Conservation (phyloP, 2,888 invertebrate genomes). For the Mesorhabditis sp. region DNA sequence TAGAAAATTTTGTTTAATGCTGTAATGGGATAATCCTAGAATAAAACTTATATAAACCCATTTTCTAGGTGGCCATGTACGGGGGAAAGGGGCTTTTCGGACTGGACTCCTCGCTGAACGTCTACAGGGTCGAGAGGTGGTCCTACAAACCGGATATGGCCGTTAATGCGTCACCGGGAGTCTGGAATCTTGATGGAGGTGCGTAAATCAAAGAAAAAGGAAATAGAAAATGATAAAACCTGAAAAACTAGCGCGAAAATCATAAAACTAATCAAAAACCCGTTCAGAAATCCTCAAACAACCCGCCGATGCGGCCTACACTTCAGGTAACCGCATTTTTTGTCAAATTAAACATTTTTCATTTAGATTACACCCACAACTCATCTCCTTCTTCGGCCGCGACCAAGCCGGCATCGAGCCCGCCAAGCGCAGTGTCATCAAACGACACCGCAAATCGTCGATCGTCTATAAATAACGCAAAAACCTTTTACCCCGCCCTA, state of each 20-base stretch:
- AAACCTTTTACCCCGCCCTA: neutral
- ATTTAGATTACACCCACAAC: slow-evolving; percentile 47
- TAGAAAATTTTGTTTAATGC: no score
- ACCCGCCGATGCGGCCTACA: slow-evolving; percentile 47
- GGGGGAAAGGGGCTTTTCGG: slow-evolving; percentile 49
- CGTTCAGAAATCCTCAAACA: slow-evolving; percentile 48
- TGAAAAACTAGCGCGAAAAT: slow-evolving; percentile 28
- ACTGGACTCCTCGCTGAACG: slow-evolving; percentile 38
- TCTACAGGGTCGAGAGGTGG: slow-evolving; percentile 51
- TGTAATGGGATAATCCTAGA: no score
- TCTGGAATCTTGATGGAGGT: slow-evolving; percentile 54
- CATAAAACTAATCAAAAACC: neutral
- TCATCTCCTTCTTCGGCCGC: slow-evolving; percentile 53
- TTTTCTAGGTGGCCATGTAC: slow-evolving; percentile 42
- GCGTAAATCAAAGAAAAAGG: neutral
- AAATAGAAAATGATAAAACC: slow-evolving; percentile 30
- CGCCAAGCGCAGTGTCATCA: slow-evolving; percentile 40
- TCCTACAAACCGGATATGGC: slow-evolving; percentile 47
- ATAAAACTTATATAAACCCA: no score
- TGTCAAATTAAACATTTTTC: neutral
- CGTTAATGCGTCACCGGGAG: slow-evolving; percentile 39
- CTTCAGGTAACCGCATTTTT: slow-evolving; percentile 33
- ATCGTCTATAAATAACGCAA: slow-evolving; percentile 35
- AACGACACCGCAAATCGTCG: slow-evolving; percentile 36
- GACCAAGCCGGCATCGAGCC: slow-evolving; percentile 51